These are phyloP conservation scores for Temnothorax ravouxi DNA, from an alignment of 2,888 invertebrate species.

Conservation along the genomic window DNA sequence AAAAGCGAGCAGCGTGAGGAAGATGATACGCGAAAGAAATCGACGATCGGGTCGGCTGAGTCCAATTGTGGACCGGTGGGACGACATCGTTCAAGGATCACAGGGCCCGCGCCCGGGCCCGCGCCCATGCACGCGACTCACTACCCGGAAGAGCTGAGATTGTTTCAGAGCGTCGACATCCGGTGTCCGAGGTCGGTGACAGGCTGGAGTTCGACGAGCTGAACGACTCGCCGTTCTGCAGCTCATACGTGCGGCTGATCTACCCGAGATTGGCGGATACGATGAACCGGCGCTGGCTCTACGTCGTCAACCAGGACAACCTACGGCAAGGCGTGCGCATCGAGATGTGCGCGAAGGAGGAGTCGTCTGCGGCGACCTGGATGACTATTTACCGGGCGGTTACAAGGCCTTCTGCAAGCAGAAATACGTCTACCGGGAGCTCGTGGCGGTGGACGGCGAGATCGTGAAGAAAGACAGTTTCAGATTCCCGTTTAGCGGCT, in stretches of 20 bases:
- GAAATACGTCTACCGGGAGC: background rate
- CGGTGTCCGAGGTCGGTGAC: background rate
- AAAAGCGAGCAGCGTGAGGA: background rate
- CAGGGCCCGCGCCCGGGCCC: too few relatives aligned
- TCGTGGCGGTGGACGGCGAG: background rate
- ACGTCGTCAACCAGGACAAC: constrained; percentile 3
- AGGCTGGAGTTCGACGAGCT: background rate
- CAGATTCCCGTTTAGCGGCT: background rate
- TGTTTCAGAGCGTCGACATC: background rate
- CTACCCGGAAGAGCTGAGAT: background rate
- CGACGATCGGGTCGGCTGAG: background rate
- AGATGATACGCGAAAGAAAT: background rate
- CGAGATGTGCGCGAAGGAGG: background rate
- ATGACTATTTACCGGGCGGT: background rate
- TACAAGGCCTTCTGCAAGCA: constrained; percentile 1
- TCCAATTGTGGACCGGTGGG: background rate
- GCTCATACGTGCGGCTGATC: background rate
- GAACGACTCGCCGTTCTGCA: background rate
- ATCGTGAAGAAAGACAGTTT: background rate
- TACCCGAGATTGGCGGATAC: background rate
- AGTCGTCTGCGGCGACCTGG: background rate
- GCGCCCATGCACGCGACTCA: background rate
- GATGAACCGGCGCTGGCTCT: background rate
- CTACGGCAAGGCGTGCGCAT: background rate
- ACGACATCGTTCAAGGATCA: background rate